Evolutionary conservation across 2,113 vertebrate species (phyloP), one percentile per base, ranked within the genome.

Genomic region (Polypterus senegalus): DNA sequence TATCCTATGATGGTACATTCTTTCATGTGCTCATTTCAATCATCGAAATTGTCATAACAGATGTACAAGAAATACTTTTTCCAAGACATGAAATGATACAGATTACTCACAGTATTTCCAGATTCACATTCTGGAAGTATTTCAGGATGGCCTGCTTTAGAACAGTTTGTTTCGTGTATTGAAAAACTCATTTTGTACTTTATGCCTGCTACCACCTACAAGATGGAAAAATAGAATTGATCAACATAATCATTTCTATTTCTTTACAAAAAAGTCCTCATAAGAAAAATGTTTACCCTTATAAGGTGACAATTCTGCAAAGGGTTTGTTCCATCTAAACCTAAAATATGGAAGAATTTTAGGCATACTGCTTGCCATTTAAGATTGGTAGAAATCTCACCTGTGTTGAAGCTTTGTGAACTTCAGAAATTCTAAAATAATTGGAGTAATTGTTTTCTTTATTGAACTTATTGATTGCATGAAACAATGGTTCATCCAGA

Each of bases 201-300:
- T 73, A 82, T 83, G 67, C 91, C 91, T 59, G 79, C 70, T 10
- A 94, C 79, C 63, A 94, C 88, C 94, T 97, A 72, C 47, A 72
- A 80, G 3, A 76, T 61, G 58, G 57, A 63, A 27, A 60, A 7
- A 5, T 1, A 65, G 63, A 65, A 46, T 63, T 56, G 27, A 46
- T 10, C n/a, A 51, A 49, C 10, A 63, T 43, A 61, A 47, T n/a
- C 5, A 27, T 43, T 4, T 45, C 46, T 58, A 6, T 44, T 11
- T 4, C 10, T 44, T 46, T 2, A 9, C 57, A 58, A 46, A 6
- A n/a, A 58, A 3, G 5, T 58, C 46, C 6, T 58, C 9, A 4
- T 7, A 4, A 3, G 9, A 59, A 4, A n/a, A 59, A n/a, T n/a
- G 9, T 7, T 9, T 3, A 46, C 4, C 5, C n/a, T 3, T 4